phyloP scores from a whole-genome alignment of 2,797 vertebrate genomes.

The Fratercula arctica region DNA sequence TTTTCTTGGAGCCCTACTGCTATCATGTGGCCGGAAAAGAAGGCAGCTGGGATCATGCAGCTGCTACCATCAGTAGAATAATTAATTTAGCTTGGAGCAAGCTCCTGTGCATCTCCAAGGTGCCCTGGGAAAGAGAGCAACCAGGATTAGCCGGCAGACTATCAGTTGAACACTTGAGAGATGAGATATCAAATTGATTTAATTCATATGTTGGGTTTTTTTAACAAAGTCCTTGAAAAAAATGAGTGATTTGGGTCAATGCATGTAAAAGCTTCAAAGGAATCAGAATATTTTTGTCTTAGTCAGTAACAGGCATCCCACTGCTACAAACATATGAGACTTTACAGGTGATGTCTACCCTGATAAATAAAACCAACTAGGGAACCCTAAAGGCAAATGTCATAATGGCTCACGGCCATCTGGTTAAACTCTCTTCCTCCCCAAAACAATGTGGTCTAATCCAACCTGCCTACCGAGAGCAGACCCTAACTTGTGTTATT shows the following conservation, averaged over 20 bases:
- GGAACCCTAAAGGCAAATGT: constrained; percentile 37
- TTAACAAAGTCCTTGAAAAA: constrained; percentile 33
- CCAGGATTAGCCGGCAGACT: constrained; percentile 37
- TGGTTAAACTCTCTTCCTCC: neutral
- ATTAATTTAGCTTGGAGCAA: constrained; percentile 64
- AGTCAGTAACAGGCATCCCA: constrained; percentile 35
- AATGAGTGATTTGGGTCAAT: constrained; percentile 42
- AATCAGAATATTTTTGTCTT: constrained; percentile 36
- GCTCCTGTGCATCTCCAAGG: constrained; percentile 38
- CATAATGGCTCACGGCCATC: constrained; percentile 18
- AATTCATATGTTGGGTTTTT: constrained; percentile 43
- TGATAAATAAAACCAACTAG: constrained; percentile 31
- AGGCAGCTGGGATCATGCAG: constrained; percentile 55
- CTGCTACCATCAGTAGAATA: constrained; percentile 46
- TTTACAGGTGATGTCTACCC: constrained; percentile 45
- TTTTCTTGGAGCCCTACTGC: constrained; percentile 63
- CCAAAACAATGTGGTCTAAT: neutral
- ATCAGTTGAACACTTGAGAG: constrained; percentile 57
- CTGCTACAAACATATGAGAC: constrained; percentile 39
- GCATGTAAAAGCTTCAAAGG: constrained; percentile 32
- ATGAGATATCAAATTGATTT: constrained; percentile 62
- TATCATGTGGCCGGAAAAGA: constrained; percentile 61
- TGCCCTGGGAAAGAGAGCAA: constrained; percentile 54
- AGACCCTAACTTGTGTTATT: neutral
- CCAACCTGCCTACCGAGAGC: neutral